These are phyloP conservation scores for Podarcis cretensis DNA, from an alignment of 2,113 vertebrate genomes.

Conservation along the genomic window DNA sequence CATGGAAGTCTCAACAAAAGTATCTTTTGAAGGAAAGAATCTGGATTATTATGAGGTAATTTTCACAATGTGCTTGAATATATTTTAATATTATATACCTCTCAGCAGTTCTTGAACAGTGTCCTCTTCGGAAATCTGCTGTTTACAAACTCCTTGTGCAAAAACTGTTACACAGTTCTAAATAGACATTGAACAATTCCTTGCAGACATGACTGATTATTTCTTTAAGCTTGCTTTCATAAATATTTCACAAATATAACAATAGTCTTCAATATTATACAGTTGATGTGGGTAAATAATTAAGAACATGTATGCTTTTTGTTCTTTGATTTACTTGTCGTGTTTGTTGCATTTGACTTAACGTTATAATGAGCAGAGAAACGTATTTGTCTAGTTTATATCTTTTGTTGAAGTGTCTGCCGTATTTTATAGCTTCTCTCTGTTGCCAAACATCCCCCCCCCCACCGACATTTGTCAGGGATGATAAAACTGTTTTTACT, in stretches of 20 bases:
- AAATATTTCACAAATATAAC: background rate
- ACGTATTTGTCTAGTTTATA: background rate
- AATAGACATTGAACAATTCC: background rate
- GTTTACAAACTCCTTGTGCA: background rate
- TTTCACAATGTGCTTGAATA: conserved; percentile 50
- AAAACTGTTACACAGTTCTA: background rate
- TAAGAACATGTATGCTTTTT: background rate
- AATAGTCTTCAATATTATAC: background rate
- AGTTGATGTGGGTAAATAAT: background rate
- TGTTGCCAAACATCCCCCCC: background rate
- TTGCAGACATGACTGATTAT: background rate
- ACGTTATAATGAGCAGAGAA: background rate
- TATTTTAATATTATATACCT: conserved; percentile 22
- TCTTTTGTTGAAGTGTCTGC: background rate
- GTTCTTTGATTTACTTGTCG: background rate
- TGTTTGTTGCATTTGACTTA: background rate
- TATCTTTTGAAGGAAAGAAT: conserved; percentile 89
- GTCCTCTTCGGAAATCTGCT: background rate
- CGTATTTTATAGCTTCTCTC: background rate
- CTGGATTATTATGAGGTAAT: conserved; percentile 76
- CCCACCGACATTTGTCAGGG: background rate
- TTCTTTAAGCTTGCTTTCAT: background rate
- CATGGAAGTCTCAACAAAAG: conserved; percentile 78
- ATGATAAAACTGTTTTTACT: background rate
- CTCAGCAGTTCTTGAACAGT: conserved; percentile 5